Evolutionary conservation across 1,140 invertebrate genomes (phyloP).

Genomic region (Neodiprion pinetum): DNA sequence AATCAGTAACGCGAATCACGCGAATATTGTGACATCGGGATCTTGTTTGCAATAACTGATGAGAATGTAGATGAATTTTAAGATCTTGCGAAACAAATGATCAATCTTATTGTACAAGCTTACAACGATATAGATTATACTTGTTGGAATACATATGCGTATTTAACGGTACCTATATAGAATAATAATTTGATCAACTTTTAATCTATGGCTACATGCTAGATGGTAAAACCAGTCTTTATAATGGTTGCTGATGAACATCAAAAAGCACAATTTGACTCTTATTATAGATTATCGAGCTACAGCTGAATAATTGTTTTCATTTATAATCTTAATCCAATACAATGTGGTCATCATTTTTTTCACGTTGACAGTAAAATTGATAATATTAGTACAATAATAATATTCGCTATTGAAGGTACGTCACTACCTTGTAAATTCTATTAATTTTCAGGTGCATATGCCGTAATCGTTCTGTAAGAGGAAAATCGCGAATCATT

Average conservation of each 20-base stretch:
- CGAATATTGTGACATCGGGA: no score
- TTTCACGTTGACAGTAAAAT: no score
- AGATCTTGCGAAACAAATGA: background rate
- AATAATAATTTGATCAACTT: no score
- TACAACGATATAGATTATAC: background rate
- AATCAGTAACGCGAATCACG: no score
- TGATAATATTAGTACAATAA: background rate
- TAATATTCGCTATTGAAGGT: background rate
- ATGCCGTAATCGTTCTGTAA: background rate
- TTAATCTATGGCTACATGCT: background rate
- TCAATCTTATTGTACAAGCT: background rate
- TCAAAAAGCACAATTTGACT: constrained; percentile 4
- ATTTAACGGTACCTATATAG: background rate
- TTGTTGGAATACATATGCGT: background rate
- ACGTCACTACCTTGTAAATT: background rate
- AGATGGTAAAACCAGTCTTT: constrained; percentile 14
- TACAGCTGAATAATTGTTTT: background rate
- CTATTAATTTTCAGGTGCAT: background rate
- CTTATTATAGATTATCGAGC: constrained; percentile 1
- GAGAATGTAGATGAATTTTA: background rate
- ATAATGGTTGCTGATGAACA: constrained; percentile 9
- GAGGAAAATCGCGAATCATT: background rate
- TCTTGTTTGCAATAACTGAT: no score
- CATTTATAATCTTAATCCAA: background rate
- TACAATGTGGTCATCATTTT: no score